Evolutionary conservation across 2,113 vertebrate species (phyloP).

Genomic region (Crocuta crocuta): DNA sequence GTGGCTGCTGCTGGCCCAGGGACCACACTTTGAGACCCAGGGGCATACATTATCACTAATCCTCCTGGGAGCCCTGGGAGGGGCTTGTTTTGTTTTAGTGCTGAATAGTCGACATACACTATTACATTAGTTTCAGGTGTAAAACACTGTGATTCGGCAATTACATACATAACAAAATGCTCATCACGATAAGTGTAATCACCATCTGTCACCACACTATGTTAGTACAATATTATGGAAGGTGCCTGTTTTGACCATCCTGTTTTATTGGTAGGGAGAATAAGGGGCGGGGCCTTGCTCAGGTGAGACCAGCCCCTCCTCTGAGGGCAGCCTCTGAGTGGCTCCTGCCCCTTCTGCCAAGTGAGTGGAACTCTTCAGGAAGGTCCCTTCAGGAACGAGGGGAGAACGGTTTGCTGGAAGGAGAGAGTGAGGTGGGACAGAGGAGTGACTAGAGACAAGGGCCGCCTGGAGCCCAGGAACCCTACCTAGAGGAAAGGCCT

Average conservation of each 20-base stretch:
- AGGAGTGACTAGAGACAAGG: not conserved
- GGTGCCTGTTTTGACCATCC: not conserved
- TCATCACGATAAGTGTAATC: not conserved
- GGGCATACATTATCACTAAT: not conserved
- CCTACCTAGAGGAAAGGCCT: not conserved
- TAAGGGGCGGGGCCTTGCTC: not conserved
- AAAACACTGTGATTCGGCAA: not conserved
- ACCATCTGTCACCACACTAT: not conserved
- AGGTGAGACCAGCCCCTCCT: not conserved
- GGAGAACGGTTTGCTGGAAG: not conserved
- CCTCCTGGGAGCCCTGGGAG: not conserved
- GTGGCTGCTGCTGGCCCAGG: not conserved
- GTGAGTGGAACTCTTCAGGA: not conserved
- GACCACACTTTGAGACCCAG: not conserved
- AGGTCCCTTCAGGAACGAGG: not conserved
- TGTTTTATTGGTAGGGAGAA: not conserved
- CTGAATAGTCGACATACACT: not conserved
- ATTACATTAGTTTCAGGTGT: not conserved
- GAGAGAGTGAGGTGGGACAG: not conserved
- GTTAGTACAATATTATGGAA: not conserved
- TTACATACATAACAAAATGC: not conserved
- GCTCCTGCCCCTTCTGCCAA: too few species aligned
- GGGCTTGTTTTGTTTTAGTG: not conserved
- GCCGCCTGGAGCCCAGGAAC: not conserved
- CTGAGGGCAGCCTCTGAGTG: not conserved